Conservation (phyloP, 64 coral and sea anemone genomes). For the Montipora foliosa region DNA sequence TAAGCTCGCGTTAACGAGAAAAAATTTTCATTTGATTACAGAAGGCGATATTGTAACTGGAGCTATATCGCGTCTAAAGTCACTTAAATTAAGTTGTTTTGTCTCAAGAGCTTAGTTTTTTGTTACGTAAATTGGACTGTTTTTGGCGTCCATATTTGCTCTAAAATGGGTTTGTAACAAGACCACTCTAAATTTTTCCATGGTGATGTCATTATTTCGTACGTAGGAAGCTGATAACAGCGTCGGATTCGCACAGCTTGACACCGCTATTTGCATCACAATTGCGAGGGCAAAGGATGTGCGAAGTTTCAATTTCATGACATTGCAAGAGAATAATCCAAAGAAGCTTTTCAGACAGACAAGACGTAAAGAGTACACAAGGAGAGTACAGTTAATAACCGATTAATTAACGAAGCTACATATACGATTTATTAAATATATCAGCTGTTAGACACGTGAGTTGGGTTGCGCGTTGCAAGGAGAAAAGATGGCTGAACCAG, state of each 20-base stretch:
- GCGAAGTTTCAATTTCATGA: no score
- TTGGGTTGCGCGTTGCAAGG: no score
- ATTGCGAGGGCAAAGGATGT: not conserved
- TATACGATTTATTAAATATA: no score
- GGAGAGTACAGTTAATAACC: no score
- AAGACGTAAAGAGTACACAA: no score
- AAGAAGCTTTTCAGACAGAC: no score
- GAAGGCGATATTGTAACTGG: not conserved
- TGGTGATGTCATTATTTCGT: constrained; percentile 10
- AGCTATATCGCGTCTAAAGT: not conserved
- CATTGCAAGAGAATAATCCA: no score
- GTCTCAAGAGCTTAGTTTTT: not conserved
- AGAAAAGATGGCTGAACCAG: not conserved
- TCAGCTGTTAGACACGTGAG: no score
- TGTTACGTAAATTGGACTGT: not conserved
- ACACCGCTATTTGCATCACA: not conserved
- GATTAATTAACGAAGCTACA: no score
- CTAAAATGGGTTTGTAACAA: constrained; percentile 4
- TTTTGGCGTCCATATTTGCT: not conserved
- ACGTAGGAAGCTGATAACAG: not conserved
- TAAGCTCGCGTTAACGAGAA: not conserved
- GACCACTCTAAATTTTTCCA: not conserved
- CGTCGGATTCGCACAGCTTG: no score
- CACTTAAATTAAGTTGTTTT: not conserved
- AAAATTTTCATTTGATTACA: not conserved